Conservation (phyloP, 30 jellyfish, hydroid and myxozoan genomes). For the Pelagia noctiluca region DNA sequence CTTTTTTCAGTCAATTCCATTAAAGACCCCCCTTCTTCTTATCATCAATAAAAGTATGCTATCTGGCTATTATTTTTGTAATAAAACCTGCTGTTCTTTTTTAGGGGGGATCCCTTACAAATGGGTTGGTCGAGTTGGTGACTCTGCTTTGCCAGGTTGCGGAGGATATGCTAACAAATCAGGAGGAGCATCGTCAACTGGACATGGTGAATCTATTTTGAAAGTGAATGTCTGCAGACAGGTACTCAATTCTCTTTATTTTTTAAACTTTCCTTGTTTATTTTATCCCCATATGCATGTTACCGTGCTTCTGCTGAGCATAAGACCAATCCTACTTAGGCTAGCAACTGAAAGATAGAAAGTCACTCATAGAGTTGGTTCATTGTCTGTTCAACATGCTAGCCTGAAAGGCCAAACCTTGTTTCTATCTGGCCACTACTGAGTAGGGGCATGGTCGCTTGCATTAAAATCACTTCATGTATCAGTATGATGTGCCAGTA, state of each 20-base stretch:
- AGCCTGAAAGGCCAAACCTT: too few species aligned
- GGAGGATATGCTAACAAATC: constrained; percentile 92
- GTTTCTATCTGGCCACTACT: too few species aligned
- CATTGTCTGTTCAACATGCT: too few species aligned
- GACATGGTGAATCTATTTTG: constrained; percentile 95
- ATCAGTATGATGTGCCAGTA: too few species aligned
- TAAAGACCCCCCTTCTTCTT: not conserved
- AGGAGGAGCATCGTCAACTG: constrained; percentile 97
- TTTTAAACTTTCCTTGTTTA: too few species aligned
- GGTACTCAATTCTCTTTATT: constrained; percentile 36
- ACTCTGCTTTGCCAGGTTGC: constrained; percentile 86
- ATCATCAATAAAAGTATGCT: too few species aligned
- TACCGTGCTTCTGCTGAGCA: not conserved
- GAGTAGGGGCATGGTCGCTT: too few species aligned
- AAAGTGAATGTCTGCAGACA: constrained; percentile 80
- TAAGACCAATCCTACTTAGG: not conserved
- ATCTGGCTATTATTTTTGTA: too few species aligned
- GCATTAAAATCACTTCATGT: too few species aligned
- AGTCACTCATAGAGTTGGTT: too few species aligned
- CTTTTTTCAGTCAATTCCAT: not conserved
- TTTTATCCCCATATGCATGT: not conserved
- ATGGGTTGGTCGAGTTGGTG: constrained; percentile 97
- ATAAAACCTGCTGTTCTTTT: too few species aligned
- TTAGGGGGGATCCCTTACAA: constrained; percentile 95
- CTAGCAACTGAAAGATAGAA: too few species aligned